Evolutionary conservation across 2,113 vertebrate species (phyloP), one percentile per base, ranked within the genome.

Genomic region (Takifugu flavidus): DNA sequence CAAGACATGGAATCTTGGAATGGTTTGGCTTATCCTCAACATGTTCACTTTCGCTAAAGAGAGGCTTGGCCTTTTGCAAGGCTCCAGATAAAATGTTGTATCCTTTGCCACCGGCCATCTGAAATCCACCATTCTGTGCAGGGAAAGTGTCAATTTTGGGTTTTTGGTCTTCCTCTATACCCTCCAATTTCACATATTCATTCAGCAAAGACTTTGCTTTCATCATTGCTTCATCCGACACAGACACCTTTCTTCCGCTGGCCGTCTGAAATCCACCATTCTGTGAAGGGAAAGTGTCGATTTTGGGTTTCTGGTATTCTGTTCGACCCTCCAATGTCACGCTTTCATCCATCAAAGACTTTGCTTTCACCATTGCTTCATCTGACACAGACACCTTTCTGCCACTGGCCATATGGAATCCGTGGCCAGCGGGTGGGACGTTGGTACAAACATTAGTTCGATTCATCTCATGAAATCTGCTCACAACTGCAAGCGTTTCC

Each of bases 251-350:
- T 26, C 75, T 82, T 0, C 79, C 80, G 29, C 75, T 80, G 47
- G 82, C 82, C 70, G 86, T 93, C 70, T 83, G 93, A 86, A 95
- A 95, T 11, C 91, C 92, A 70, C 75, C 83, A 42, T 56, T 63
- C 56, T 72, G 64, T 66, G 34, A 14, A 49, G 47, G 42, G 1
- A 55, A 49, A 10, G 4, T 14, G 4, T 28, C 46, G 57, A 14
- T 28, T 44, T 74, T 63, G 25, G 25, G 45, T 47, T 43, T 58
- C 3, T 4, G 28, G 43, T 58, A 28, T 61, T 61, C 28, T 7
- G 42, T 56, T 31, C 34, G 5, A 49, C 70, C 66, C 6, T 59
- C 62, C 39, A 34, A 6, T 26, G 26, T 11, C 77, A 84, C 82
- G 69, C 74, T 89, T 62, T 92, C 89, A 54, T 86, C 78, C 49